Evolutionary conservation across 92 coral and sea anemone genomes (phyloP), one percentile per base, ranked within the genome.

Genomic region (Montipora capitata): DNA sequence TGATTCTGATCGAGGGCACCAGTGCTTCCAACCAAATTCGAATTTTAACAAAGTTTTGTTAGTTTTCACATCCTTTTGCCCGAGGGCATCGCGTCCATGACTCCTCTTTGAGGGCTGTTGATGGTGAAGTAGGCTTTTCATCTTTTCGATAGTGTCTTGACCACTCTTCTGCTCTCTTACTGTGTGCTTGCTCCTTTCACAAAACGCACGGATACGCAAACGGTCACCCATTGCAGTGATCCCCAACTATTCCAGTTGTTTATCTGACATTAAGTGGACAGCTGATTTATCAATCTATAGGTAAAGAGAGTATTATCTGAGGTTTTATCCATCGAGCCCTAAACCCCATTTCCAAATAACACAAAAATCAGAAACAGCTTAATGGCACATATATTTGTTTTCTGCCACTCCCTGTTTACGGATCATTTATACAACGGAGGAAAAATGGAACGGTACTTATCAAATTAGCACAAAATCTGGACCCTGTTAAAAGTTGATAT

Each of bases 181-280:
- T 20, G 27, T 20, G 27, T 20, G 27, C 27, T 20, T 20, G 27
- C 27, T 20, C 27, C 27, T 20, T 20, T 20, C 27, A 0, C 80
- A 76, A n/a, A 76, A 76, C 65, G 11, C 80, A 3, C 80, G 61
- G 57, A 76, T 40, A 27, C 66, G 40, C 80, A 76, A 49, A 41
- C 63, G 66, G 40, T 76, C 63, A 44, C 80, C 80, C 80, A 76
- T 45, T 54, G 80, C 63, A 16, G 54, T 49, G 43, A 76, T 15
- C 38, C 80, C 66, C n/a, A 76, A 76, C 35, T 76, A 65, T 76
- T 35, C 65, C n/a, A 76, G 52, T 42, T 76, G 80, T 3, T 49
- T 54, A 15, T 45, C 65, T 15, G 80, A 11, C 63, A 76, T 76
- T 40, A 44, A 3, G 14, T 5, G 61, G 65, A 76, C 80, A 4